Base-by-base conservation (phyloP, 2,888 invertebrate genomes). In the Aspidiotus rigidus region DNA sequence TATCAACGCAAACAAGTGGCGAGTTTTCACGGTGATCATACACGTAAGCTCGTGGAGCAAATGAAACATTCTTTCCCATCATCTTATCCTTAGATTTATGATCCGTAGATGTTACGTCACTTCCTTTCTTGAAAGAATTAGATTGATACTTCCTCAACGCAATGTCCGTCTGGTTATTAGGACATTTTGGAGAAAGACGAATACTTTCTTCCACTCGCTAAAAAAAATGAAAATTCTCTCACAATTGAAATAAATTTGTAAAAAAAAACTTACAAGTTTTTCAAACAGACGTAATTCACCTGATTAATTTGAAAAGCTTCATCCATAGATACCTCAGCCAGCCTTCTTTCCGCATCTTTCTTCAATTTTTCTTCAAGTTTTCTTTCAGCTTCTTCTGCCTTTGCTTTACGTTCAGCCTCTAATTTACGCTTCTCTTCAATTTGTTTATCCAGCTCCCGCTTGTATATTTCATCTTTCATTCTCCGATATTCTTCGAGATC, bases 401-500 rank as follows among this genome's bases (percentile, higher is more conserved):
- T 60, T 11, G 40, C 16, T 42, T 67, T 67, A 40, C 67, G 67
- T 59, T 67, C 67, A 41, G 39, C 42, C 59, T 67, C 60, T 7
- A 67, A 0, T 13, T 39, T 42, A n/a, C 57, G 56, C 15, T 67
- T 67, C n/a, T 67, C 67, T 49, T 59, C 60, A n/a, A 67, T 67
- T 67, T 67, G 67, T 28, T 57, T 28, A 39, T 59, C 67, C 15
- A 67, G 16, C n/a, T 59, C 60, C n/a, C 44, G 59, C 57, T 67
- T 67, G 44, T 67, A 67, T 3, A 59, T 15, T 53, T 67, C 67
- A 60, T 49, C 42, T 15, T 67, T 59, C 40, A 49, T 28, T 60
- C 44, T 67, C 10, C 44, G 56, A 28, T 44, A 16, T 7, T 7
- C 56, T 40, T 41, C 10, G 42, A 40, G 39, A 41, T 42, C 55